phyloP scores from a whole-genome alignment of 1,140 invertebrate genomes.

The Drosophila leontia region DNA sequence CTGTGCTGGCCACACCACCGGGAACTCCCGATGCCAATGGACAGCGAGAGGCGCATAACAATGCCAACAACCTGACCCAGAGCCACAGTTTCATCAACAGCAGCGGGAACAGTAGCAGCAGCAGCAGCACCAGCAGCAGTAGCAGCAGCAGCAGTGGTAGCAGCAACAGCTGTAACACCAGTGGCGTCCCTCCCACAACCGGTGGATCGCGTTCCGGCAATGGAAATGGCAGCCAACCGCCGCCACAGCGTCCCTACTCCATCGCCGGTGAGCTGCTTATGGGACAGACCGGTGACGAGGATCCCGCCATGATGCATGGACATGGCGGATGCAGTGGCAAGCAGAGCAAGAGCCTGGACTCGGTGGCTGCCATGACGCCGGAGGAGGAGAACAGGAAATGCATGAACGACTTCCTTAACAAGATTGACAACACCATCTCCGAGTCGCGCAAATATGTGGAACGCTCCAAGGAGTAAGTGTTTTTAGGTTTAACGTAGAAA shows the following conservation, averaged over 20 bases:
- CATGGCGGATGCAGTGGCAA: conserved; percentile 67
- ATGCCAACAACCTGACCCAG: conserved; percentile 64
- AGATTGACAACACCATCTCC: conserved; percentile 94
- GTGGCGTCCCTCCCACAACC: conserved; percentile 39
- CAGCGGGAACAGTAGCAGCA: conserved; percentile 58
- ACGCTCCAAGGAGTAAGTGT: conserved; percentile 90
- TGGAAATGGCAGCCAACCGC: conserved; percentile 27
- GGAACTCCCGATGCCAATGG: conserved; percentile 67
- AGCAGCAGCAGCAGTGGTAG: conserved; percentile 61
- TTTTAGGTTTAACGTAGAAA: background rate
- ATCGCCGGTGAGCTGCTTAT: conserved; percentile 85
- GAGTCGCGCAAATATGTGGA: conserved; percentile 94
- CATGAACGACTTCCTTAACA: conserved; percentile 93
- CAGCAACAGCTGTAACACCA: conserved; percentile 64
- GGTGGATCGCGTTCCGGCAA: conserved; percentile 42
- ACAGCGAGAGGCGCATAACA: conserved; percentile 66
- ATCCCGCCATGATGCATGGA: conserved; percentile 61
- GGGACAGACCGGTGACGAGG: conserved; percentile 65
- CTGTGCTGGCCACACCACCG: conserved; percentile 58
- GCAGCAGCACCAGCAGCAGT: conserved; percentile 67
- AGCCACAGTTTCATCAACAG: conserved; percentile 52
- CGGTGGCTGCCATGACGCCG: conserved; percentile 86
- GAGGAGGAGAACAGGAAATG: conserved; percentile 89
- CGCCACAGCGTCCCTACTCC: conserved; percentile 83
- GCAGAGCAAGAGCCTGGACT: conserved; percentile 85